These are phyloP conservation scores for Chrysotoxum bicinctum DNA, from an alignment of 2,888 invertebrate species.

Conservation along the genomic window DNA sequence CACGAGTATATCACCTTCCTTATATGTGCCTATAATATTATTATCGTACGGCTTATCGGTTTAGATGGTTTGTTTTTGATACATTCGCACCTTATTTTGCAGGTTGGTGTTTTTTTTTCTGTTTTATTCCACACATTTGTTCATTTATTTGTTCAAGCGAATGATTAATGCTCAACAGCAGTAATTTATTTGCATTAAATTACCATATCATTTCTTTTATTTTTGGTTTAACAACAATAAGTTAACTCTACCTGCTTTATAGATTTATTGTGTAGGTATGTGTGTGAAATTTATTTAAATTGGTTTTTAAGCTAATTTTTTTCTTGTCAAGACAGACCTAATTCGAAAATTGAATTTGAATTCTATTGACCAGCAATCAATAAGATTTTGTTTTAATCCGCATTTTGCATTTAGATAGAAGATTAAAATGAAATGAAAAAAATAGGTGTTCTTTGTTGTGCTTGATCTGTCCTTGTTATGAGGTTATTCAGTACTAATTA, in stretches of 20 bases:
- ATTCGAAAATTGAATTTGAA: no score
- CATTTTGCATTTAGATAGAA: slow-evolving; percentile 7
- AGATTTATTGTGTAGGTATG: slow-evolving; percentile 1
- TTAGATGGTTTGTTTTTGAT: slow-evolving; percentile 64
- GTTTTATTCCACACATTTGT: slow-evolving; percentile 54
- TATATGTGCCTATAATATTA: neutral
- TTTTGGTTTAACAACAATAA: neutral
- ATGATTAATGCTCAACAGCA: slow-evolving; percentile 77
- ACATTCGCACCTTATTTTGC: slow-evolving; percentile 63
- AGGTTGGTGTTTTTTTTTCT: neutral
- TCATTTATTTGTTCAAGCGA: slow-evolving; percentile 66
- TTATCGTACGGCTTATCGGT: slow-evolving; percentile 54
- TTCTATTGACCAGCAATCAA: slow-evolving; percentile 47
- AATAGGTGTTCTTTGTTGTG: slow-evolving; percentile 5
- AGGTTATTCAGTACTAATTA: neutral
- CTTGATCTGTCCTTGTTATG: neutral
- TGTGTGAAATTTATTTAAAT: slow-evolving; percentile 26
- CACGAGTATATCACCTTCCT: slow-evolving; percentile 35
- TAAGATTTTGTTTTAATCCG: neutral
- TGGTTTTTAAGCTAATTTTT: slow-evolving; percentile 50
- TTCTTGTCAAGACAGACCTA: slow-evolving; percentile 21
- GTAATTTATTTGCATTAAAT: slow-evolving; percentile 80
- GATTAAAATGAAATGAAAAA: neutral
- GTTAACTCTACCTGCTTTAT: slow-evolving; percentile 7
- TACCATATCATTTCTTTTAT: slow-evolving; percentile 73